These are phyloP conservation scores for Scolanthus callimorphus DNA, from an alignment of 92 coral and sea anemone species.

Conservation along the genomic window DNA sequence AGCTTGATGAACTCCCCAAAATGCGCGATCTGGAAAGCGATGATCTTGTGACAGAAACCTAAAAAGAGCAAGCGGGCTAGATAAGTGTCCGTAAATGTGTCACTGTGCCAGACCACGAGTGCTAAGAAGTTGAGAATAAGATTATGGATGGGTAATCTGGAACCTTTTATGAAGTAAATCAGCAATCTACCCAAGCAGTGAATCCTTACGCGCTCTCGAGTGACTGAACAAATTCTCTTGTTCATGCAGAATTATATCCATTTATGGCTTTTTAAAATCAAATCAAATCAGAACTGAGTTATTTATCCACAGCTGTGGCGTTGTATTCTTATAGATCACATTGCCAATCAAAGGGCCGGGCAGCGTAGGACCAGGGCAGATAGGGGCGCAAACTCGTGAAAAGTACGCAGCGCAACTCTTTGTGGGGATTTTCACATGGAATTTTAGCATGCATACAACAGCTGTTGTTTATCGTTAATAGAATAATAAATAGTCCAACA, in stretches of 20 bases:
- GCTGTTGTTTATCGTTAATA: slow-evolving; percentile 99
- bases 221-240: slow-evolving; percentile 95
- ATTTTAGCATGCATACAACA: slow-evolving; percentile 96
- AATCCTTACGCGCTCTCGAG: slow-evolving; percentile 62
- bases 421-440: slow-evolving; percentile 99
- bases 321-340: slow-evolving; percentile 77
- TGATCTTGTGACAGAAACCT: not conserved
- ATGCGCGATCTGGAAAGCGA: no score
- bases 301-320: slow-evolving; percentile 95
- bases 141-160: not conserved
- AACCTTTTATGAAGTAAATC: not conserved
- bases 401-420: slow-evolving; percentile 90
- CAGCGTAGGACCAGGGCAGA: slow-evolving; percentile 67
- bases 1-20: not conserved
- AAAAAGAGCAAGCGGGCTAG: not conserved
- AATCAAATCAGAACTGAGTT: slow-evolving; percentile 85
- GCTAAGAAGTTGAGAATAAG: no score
- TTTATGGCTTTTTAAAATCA: slow-evolving; percentile 96
- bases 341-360: slow-evolving; percentile 80
- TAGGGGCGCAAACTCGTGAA: slow-evolving; percentile 56
- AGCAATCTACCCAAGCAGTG: slow-evolving; percentile 27
- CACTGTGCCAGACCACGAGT: no score
- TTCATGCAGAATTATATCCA: slow-evolving; percentile 94
- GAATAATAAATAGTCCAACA: slow-evolving; percentile 99
- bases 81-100: not conserved